These are phyloP conservation scores for Spodoptera exigua DNA, from an alignment of 2,888 invertebrate genomes.

Conservation along the genomic window DNA sequence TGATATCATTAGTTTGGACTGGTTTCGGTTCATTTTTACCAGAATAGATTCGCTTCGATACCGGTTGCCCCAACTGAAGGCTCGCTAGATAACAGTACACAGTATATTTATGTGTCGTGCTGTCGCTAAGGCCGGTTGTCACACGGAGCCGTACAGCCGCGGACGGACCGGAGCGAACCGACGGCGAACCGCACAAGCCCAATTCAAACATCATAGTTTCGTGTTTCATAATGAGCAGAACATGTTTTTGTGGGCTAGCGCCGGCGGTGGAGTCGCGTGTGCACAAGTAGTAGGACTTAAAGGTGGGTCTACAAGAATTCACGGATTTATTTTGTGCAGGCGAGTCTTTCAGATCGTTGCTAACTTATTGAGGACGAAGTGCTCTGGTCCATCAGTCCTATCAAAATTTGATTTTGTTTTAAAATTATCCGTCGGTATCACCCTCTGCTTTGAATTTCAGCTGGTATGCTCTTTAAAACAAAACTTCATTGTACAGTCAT, in stretches of 20 bases:
- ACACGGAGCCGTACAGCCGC: constrained; percentile 56
- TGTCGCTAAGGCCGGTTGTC: constrained; percentile 46
- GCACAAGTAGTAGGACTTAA: constrained; percentile 37
- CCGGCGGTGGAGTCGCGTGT: constrained; percentile 70
- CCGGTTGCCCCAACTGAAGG: constrained; percentile 81
- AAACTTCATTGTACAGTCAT: neutral
- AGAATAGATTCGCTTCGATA: constrained; percentile 87
- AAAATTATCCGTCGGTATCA: no score
- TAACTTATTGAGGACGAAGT: no score
- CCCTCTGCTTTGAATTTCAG: no score
- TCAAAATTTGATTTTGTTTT: no score
- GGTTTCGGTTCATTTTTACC: constrained; percentile 85
- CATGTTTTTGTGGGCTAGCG: constrained; percentile 80
- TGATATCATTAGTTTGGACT: constrained; percentile 80
- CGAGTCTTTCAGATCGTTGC: no score
- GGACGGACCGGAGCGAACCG: constrained; percentile 5
- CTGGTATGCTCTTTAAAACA: neutral
- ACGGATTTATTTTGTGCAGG: no score
- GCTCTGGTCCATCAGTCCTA: no score
- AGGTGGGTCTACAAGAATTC: constrained; percentile 19
- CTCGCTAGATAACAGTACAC: constrained; percentile 86
- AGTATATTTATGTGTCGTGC: constrained; percentile 80
- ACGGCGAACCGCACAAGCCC: constrained; percentile 45
- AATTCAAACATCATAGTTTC: constrained; percentile 86
- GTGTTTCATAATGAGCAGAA: constrained; percentile 87